Evolutionary conservation across 2,797 vertebrate genomes (phyloP).

Genomic region (Falco columbarius): DNA sequence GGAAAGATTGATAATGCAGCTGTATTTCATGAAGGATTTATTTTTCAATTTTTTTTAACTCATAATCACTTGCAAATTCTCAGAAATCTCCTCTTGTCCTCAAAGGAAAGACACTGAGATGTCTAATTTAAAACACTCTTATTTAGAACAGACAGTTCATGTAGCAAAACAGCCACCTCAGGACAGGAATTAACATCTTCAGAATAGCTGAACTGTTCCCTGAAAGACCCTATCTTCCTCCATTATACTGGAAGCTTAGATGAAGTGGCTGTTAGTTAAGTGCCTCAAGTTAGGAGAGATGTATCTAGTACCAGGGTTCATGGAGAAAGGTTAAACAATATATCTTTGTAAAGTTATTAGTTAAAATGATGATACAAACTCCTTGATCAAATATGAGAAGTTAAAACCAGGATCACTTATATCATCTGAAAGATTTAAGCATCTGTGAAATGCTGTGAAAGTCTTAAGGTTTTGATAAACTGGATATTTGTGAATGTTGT

Average conservation of each 20-base stretch:
- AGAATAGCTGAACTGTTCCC: not conserved
- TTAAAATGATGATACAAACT: not conserved
- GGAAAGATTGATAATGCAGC: not conserved
- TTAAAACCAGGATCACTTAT: not conserved
- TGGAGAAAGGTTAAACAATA: not conserved
- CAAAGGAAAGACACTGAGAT: not conserved
- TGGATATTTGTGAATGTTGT: not conserved
- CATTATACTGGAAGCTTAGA: not conserved
- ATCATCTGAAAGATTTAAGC: not conserved
- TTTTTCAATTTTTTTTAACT: not conserved
- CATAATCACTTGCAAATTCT: not conserved
- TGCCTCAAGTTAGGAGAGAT: not conserved
- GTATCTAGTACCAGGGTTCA: not conserved
- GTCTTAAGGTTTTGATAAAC: not conserved
- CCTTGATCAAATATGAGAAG: not conserved
- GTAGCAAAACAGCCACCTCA: not conserved
- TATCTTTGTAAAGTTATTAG: not conserved
- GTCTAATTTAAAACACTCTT: not conserved
- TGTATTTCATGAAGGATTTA: not conserved
- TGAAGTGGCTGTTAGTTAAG: not conserved
- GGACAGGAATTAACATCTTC: not conserved
- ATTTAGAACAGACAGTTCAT: not conserved
- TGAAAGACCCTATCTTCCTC: not conserved
- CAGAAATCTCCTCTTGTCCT: not conserved
- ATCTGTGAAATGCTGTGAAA: not conserved